Conservation (phyloP, 2,113 vertebrate species). For the Zapus hudsonius region DNA sequence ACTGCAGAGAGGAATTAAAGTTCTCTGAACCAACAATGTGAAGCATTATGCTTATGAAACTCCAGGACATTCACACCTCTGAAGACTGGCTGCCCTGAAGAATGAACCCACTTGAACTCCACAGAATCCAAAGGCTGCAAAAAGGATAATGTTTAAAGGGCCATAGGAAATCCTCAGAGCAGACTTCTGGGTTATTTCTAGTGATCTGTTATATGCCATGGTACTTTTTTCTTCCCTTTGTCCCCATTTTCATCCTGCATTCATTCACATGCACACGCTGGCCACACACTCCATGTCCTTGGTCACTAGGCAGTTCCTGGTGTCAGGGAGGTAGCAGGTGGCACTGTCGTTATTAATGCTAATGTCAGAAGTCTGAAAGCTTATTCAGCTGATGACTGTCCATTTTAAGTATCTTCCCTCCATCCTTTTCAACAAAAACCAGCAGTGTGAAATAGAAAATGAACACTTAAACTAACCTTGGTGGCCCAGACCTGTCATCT, state of each 20-base stretch:
- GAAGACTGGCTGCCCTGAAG: constrained; percentile 62
- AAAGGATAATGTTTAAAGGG: constrained; percentile 47
- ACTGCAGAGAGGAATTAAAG: constrained; percentile 56
- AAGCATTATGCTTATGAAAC: constrained; percentile 63
- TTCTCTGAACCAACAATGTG: constrained; percentile 46
- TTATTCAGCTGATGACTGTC: not conserved
- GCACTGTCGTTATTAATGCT: not conserved
- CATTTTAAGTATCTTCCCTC: constrained; percentile 52
- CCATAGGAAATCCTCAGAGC: constrained; percentile 62
- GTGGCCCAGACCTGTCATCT: not conserved
- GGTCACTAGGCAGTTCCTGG: constrained; percentile 57
- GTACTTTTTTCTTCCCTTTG: not conserved
- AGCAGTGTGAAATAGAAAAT: constrained; percentile 32
- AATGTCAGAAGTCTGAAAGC: constrained; percentile 61
- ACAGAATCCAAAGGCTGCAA: constrained; percentile 63
- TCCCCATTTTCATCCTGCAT: not conserved
- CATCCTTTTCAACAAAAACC: constrained; percentile 37
- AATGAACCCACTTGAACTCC: constrained; percentile 66
- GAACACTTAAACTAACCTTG: not conserved
- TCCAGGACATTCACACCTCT: constrained; percentile 66
- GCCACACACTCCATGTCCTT: not conserved
- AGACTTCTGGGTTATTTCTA: constrained; percentile 19
- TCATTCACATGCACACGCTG: too few species aligned
- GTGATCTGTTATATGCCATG: not conserved
- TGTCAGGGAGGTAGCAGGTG: constrained; percentile 68